Evolutionary conservation across 1,140 invertebrate genomes (phyloP).

Genomic region (Rhagoletis zephyria): DNA sequence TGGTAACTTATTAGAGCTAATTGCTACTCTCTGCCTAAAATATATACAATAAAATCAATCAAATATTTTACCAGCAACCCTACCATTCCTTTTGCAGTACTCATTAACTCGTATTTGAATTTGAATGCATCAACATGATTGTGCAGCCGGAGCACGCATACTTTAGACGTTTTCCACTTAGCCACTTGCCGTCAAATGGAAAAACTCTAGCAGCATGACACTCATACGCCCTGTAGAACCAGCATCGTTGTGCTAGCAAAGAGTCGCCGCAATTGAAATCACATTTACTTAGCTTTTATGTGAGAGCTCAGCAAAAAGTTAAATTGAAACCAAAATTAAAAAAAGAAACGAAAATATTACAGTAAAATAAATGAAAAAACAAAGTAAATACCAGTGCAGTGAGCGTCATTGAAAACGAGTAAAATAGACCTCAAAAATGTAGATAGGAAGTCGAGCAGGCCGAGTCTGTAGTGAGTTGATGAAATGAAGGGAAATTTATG

Average conservation of each 20-base stretch:
- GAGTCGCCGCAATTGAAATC: conserved; percentile 20
- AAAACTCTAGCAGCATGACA: conserved; percentile 5
- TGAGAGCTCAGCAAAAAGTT: conserved; percentile 30
- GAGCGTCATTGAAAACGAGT: not conserved
- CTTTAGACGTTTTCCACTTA: conserved; percentile 17
- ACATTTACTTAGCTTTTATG: conserved; percentile 43
- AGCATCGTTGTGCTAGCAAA: no score
- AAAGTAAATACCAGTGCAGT: not conserved
- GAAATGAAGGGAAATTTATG: conserved; percentile 59
- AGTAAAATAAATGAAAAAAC: not conserved
- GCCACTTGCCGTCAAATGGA: not conserved
- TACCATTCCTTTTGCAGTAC: not conserved
- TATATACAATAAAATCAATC: not conserved
- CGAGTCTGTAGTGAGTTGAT: conserved; percentile 33
- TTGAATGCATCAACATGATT: not conserved
- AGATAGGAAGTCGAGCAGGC: not conserved
- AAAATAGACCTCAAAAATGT: not conserved
- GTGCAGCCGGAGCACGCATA: not conserved
- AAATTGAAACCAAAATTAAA: conserved; percentile 42
- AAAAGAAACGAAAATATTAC: conserved; percentile 8
- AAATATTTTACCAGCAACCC: not conserved
- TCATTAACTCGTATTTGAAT: not conserved
- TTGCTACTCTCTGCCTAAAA: no score
- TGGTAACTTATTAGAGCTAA: no score
- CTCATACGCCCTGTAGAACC: not conserved